phyloP scores from a whole-genome alignment of 2,113 vertebrate species.

The Protobothrops mucrosquamatus region DNA sequence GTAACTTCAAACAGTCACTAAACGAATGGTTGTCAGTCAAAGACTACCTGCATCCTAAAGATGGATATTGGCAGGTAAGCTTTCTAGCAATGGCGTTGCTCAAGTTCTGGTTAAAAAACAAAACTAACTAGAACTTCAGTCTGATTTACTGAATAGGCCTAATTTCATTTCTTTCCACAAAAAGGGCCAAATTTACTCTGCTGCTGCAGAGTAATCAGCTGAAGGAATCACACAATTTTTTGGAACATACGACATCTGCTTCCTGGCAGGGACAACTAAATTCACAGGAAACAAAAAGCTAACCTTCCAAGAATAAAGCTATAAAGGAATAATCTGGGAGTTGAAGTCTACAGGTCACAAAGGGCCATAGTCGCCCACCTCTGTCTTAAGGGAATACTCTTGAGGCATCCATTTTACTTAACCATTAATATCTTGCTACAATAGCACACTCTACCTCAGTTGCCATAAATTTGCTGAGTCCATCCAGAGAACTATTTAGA shows the following conservation, averaged over 20 bases:
- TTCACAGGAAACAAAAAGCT: neutral
- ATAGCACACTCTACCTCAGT: neutral
- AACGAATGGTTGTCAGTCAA: neutral
- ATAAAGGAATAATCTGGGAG: neutral
- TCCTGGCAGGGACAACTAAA: neutral
- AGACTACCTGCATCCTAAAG: neutral
- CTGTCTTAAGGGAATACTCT: neutral
- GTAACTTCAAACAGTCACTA: neutral
- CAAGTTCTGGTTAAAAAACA: neutral
- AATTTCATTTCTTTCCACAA: neutral
- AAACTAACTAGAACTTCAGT: too few relatives aligned
- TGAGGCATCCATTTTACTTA: neutral
- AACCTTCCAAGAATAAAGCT: neutral
- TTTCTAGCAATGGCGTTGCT: neutral
- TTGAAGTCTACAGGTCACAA: too few relatives aligned
- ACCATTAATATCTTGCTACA: neutral
- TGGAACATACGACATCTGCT: neutral
- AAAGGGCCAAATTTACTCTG: neutral
- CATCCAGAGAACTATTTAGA: neutral
- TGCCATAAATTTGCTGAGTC: neutral
- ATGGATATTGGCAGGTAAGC: neutral
- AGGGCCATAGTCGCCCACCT: neutral
- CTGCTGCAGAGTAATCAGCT: neutral
- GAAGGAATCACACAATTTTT: neutral
- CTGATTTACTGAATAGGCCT: neutral